Base-by-base conservation (phyloP, 2,113 vertebrate species). In the Dipodomys ordii region DNA sequence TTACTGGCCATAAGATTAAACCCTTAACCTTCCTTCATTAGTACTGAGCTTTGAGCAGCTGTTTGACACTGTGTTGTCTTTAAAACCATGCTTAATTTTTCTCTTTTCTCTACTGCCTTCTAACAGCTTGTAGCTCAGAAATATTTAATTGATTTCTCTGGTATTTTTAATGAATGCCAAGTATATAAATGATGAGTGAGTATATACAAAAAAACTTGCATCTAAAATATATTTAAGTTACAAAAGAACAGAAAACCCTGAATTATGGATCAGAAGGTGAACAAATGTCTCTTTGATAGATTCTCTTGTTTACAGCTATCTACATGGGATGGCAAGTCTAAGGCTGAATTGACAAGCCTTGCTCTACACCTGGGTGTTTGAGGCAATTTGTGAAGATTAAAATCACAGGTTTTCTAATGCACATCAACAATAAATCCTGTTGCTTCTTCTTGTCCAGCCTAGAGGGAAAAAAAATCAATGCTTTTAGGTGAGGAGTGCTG, bases 371-470 rank as follows among this genome's bases (percentile, higher is more conserved):
- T 30, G 4, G 28, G 80, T 77, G 30, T 90, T 93, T 88, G n/a
- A 74, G 89, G 87, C 60, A 83, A 85, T 92, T 96, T 97, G 2
- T 92, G 85, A 80, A 97, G 88, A 97, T 91, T 94, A 90, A 91
- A 9, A 15, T 65, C 39, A 46, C n/a, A 6, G 19, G 68, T 90
- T 95, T 97, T 95, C 91, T 97, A 96, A 92, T 82, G 46, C 39
- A 81, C 5, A 53, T 53, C 83, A 92, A 74, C 74, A 91, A 86
- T 88, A 97, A 97, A 96, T 96, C 76, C 85, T 94, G 65, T 88
- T 87, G 87, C 82, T 72, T 88, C 95, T 79, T 88, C 20, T 91
- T 86, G 83, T 20, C n/a, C 80, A 86, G 16, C 35, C 78, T 4
- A 57, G 39, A 57, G 53, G 53, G 53, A 16, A 57, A 62, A 71